These are phyloP conservation scores for Agelaius tricolor DNA, from an alignment of 2,113 vertebrate genomes.

Conservation along the genomic window DNA sequence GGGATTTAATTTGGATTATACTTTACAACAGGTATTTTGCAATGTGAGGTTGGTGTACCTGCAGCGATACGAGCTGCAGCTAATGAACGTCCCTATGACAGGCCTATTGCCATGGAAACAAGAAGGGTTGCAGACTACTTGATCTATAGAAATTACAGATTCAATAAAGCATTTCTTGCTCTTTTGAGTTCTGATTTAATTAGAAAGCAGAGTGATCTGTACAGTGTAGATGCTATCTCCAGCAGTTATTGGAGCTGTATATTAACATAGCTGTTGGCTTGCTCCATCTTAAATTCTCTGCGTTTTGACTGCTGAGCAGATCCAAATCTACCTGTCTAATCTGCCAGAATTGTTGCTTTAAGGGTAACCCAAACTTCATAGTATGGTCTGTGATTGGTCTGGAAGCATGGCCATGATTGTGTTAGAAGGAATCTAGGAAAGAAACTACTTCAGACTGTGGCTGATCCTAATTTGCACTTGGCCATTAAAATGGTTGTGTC, in stretches of 20 bases:
- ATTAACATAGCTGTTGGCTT: not conserved
- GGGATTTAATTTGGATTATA: not conserved
- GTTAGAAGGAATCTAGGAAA: not conserved
- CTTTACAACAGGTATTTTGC: not conserved
- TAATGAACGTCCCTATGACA: not conserved
- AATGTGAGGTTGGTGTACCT: not conserved
- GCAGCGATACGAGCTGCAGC: not conserved
- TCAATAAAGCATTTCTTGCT: constrained; percentile 29
- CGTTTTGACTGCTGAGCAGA: not conserved
- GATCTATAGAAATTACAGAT: constrained; percentile 37
- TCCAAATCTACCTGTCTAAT: not conserved
- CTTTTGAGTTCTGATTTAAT: constrained; percentile 44
- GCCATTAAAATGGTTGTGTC: not conserved
- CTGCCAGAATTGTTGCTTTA: not conserved
- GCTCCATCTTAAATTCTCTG: not conserved
- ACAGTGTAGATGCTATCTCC: not conserved
- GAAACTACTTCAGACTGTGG: not conserved
- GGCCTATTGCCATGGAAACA: not conserved
- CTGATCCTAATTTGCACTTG: not conserved
- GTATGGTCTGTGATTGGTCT: not conserved
- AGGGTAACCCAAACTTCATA: not conserved
- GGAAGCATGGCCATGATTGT: accelerated
- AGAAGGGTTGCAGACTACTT: not conserved
- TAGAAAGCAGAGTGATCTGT: constrained; percentile 6
- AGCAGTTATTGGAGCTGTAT: not conserved